phyloP scores from a whole-genome alignment of 2,113 vertebrate species.

The Trochalopteron elliotii region DNA sequence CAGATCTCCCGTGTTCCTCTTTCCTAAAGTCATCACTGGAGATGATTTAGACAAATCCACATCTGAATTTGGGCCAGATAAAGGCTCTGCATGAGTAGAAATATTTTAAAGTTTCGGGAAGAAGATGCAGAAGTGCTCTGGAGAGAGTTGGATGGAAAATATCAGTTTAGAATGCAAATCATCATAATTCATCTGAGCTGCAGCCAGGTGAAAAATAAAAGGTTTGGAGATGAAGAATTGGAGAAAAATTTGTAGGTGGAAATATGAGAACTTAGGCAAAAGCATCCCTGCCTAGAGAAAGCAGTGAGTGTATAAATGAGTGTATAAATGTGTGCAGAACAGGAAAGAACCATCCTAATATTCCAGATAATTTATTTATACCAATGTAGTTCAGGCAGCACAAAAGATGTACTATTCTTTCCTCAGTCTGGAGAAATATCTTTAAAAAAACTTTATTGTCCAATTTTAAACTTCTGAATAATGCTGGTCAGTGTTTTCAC shows the following conservation, averaged over 20 bases:
- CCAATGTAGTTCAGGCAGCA: background rate
- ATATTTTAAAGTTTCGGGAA: background rate
- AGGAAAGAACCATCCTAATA: background rate
- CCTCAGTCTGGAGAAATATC: background rate
- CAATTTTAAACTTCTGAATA: background rate
- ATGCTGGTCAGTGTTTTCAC: background rate
- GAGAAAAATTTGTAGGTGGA: background rate
- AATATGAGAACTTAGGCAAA: background rate
- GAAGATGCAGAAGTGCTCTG: background rate
- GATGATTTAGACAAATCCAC: background rate
- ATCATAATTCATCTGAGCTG: background rate
- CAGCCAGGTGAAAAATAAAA: background rate
- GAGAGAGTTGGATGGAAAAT: background rate
- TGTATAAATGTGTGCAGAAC: background rate
- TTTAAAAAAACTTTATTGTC: background rate
- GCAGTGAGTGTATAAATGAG: no score
- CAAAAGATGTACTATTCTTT: no score
- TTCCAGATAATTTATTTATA: background rate
- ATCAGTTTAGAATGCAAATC: background rate
- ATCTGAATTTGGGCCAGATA: background rate
- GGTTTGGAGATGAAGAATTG: background rate
- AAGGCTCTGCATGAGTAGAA: background rate
- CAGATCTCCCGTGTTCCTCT: background rate
- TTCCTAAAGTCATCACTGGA: accelerated
- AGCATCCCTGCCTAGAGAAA: background rate